A percentile compares a stretch with the other conserved stretches of the same genome.
These are phyloP conservation scores for Craseonycteris thonglongyai DNA, from an alignment of 2,113 vertebrate species.

Conservation along the genomic window DNA sequence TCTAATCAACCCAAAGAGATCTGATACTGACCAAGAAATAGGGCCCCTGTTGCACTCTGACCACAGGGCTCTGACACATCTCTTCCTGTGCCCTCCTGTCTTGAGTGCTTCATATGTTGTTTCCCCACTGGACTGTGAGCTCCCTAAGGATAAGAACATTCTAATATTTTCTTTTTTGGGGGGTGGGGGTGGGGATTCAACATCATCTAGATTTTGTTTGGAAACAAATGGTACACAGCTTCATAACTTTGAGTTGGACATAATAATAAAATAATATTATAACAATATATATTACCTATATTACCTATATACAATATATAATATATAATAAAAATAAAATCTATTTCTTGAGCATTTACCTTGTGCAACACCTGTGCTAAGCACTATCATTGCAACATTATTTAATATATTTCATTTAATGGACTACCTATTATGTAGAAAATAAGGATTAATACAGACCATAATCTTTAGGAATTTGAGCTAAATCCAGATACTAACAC, in stretches of 20 bases:
- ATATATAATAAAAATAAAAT: neutral
- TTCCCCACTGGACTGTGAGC: neutral
- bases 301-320: neutral
- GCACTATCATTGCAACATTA: neutral
- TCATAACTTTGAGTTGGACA: neutral
- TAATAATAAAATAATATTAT: neutral
- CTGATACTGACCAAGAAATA: neutral
- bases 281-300: neutral
- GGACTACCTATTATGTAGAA: neutral
- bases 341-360: neutral
- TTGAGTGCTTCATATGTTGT: fast-evolving
- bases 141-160: neutral
- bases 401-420: neutral
- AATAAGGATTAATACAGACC: neutral
- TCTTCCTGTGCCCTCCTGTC: fast-evolving
- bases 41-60: neutral
- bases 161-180: neutral
- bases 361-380: neutral
- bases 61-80: fast-evolving
- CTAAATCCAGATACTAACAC: neutral
- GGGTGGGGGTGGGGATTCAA: neutral
- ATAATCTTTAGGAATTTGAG: neutral
- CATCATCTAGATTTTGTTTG: neutral
- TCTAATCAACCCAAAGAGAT: neutral
- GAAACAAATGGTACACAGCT: neutral